Evolutionary conservation across 2,888 invertebrate genomes (phyloP).

Genomic region (Drosophila atroscutellata): DNA sequence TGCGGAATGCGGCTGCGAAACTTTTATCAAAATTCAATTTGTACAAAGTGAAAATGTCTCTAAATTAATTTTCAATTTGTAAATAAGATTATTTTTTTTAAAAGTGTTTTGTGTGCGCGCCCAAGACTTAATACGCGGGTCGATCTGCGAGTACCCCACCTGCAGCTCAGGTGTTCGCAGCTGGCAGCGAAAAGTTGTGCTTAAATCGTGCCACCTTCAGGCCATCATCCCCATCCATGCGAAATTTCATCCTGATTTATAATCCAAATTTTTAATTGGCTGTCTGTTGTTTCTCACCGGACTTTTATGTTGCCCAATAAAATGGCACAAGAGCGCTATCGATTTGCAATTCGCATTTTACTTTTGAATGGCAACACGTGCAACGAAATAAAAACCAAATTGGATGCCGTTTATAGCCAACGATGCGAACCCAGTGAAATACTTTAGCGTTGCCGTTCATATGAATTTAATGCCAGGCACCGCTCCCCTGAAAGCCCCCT

Average conservation of each 20-base stretch:
- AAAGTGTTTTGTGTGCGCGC: conserved; percentile 2
- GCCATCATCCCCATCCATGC: neutral
- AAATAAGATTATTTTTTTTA: conserved; percentile 37
- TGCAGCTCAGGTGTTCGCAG: too few species aligned
- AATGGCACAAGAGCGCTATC: conserved; percentile 15
- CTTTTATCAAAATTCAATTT: conserved; percentile 71
- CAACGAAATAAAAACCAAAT: conserved; percentile 25
- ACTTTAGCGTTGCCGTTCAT: neutral
- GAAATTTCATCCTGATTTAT: conserved; percentile 4
- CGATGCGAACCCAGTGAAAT: conserved; percentile 7
- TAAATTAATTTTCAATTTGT: conserved; percentile 50
- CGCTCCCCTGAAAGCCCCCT: neutral
- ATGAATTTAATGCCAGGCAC: neutral
- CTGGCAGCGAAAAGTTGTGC: neutral
- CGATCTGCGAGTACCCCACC: conserved; percentile 2
- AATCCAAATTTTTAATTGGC: conserved; percentile 22
- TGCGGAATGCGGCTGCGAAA: conserved; percentile 29
- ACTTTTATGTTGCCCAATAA: conserved; percentile 8
- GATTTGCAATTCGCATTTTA: conserved; percentile 31
- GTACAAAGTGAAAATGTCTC: conserved; percentile 62
- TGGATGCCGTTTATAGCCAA: conserved; percentile 33
- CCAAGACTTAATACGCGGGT: conserved; percentile 15
- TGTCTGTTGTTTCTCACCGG: conserved; percentile 1
- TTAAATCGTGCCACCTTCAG: neutral
- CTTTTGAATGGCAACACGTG: conserved; percentile 22